Base-by-base conservation (phyloP, 2,797 vertebrate genomes). In the Pantherophis vulpinus region DNA sequence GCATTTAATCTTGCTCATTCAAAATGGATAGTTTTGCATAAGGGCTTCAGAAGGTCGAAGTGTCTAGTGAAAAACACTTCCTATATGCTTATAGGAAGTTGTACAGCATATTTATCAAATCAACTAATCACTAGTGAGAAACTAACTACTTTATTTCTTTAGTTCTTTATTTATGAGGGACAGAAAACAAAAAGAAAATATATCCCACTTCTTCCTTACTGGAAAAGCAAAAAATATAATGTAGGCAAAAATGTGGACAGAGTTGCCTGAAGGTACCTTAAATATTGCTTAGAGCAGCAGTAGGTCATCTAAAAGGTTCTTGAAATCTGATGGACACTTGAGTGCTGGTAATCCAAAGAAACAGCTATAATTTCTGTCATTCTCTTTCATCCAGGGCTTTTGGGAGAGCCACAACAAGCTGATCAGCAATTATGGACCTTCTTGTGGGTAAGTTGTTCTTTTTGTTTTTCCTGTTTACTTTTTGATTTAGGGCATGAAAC, bases 361-460 rank as follows among this genome's bases (percentile, higher is more conserved):
- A 10, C 59, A n/a, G 87, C 95, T 89, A 91, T 96, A 95, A 93
- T 56, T 11, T 91, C 42, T 25, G 5, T 55, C 93, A 2, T 94
- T 51, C 59, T 92, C 27, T 94, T 94, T 97, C 79, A 94, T 95
- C 79, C 93, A 99, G 99, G 98, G 98, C 10, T 99, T 98, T 96
- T 98, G 98, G 95, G 97, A 98, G 60, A 97, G 96, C 32, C 96
- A 99, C 2, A 96, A 89, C 74, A 97, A 99, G 66, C 97, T 99
- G 56, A 97, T 99, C 94, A 97, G 83, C 3, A 98, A 96, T 20
- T 98, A 99, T 0, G 99, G 99, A 87, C 98, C 98, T 96, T 97
- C 99, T 94, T 99, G 98, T 96, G 99, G 99, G 99, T 99, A 97
- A 98, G 98, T 87, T 61, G n/a, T 55, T 59, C 29, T 1, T 93